Percentiles rank a stretch among this genome's conserved stretches.
Evolutionary conservation across 2,113 vertebrate species (phyloP).

Genomic region (Triplophysa dalaica): DNA sequence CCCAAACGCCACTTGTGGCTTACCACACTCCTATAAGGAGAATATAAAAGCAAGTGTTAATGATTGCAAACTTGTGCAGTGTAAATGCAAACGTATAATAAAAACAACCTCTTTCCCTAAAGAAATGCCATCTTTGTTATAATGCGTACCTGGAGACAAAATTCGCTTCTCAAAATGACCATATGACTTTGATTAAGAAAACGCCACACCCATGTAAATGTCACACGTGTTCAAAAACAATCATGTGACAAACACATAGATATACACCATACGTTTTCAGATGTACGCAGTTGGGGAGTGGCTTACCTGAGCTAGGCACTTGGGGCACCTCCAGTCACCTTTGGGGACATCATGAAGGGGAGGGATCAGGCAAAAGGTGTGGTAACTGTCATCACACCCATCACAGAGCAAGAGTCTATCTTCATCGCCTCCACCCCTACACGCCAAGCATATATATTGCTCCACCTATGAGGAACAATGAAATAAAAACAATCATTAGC

Average conservation of each 20-base stretch:
- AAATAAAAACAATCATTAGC: not conserved
- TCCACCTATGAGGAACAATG: slow-evolving; percentile 80
- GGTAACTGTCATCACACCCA: slow-evolving; percentile 97
- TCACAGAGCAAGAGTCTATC: slow-evolving; percentile 92
- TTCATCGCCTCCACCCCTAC: slow-evolving; percentile 88
- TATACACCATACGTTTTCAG: not conserved
- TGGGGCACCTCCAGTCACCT: slow-evolving; percentile 97
- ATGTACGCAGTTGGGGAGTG: not conserved
- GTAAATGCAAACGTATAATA: not conserved
- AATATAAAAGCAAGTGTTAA: not conserved
- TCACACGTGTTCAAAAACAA: not conserved
- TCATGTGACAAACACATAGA: not conserved
- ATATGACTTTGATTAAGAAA: not conserved
- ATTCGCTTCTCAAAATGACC: not conserved
- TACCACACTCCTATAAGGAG: slow-evolving; percentile 87
- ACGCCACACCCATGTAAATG: not conserved
- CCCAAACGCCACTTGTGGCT: slow-evolving; percentile 94
- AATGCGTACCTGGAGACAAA: not conserved
- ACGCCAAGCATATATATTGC: slow-evolving; percentile 91
- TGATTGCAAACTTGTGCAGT: not conserved
- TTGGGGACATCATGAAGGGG: slow-evolving; percentile 95
- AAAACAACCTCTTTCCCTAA: not conserved
- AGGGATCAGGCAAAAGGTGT: slow-evolving; percentile 94
- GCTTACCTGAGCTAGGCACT: slow-evolving; percentile 93
- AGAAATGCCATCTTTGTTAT: not conserved